A percentile compares a stretch with the other conserved stretches of the same genome.
Evolutionary conservation across 2,888 invertebrate species (phyloP).

Genomic region (Dichetophora obliterata): DNA sequence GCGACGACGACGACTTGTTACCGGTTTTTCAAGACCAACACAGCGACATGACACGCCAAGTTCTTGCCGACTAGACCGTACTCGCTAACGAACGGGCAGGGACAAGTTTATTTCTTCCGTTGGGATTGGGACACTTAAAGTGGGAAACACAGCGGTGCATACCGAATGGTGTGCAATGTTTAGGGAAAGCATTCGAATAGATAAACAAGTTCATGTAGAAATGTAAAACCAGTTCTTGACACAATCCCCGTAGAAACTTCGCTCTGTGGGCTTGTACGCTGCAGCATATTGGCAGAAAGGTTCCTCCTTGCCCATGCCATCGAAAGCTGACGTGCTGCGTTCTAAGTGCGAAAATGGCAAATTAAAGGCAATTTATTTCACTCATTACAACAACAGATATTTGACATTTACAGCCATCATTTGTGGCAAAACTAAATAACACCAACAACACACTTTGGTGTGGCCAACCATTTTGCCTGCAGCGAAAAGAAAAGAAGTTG

Average conservation of each 20-base stretch:
- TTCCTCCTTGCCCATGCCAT: not conserved
- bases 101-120: constrained; percentile 16
- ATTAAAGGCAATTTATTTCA: constrained; percentile 23
- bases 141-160: constrained; percentile 18
- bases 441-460: not conserved
- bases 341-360: constrained; percentile 9
- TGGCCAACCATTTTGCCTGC: too few species aligned
- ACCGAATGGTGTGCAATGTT: constrained; percentile 8
- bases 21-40: constrained; percentile 33
- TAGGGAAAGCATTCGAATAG: constrained; percentile 6
- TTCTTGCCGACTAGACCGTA: not conserved
- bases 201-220: not conserved
- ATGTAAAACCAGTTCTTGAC: constrained; percentile 18
- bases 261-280: not conserved
- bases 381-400: constrained; percentile 4
- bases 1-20: constrained; percentile 12
- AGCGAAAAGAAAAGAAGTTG: too few species aligned
- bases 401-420: constrained; percentile 20
- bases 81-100: not conserved
- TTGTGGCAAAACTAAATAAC: not conserved
- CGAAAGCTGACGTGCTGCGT: not conserved
- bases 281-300: not conserved
- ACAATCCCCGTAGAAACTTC: too few species aligned
- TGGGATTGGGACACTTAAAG: constrained; percentile 15
- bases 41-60: not conserved